Evolutionary conservation across 2,888 invertebrate species (phyloP).

Genomic region (Lasioglossum morio): DNA sequence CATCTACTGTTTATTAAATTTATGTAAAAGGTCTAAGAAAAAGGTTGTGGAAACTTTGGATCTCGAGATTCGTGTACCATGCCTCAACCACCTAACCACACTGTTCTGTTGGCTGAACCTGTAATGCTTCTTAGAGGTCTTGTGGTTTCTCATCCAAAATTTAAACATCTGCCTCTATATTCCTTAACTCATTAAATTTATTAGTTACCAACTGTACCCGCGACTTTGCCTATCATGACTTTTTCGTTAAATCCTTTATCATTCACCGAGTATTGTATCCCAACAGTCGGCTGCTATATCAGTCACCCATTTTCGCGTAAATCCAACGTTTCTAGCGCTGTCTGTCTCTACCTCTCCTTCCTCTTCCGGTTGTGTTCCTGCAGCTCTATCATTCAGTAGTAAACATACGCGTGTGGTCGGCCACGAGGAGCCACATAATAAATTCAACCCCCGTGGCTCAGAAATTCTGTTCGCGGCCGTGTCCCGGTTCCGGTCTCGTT

Average conservation of each 20-base stretch:
- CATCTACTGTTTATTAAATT: neutral
- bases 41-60: neutral
- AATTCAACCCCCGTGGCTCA: constrained; percentile 42
- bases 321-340: neutral
- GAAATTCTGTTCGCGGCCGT: constrained; percentile 30
- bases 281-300: neutral
- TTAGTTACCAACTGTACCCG: neutral
- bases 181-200: neutral
- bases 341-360: neutral
- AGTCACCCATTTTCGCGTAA: neutral
- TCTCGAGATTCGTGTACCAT: neutral
- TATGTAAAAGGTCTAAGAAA: neutral
- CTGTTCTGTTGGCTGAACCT: neutral
- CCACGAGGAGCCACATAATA: constrained; percentile 55
- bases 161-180: neutral
- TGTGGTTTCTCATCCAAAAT: neutral
- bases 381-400: constrained; percentile 59
- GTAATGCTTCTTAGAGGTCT: neutral
- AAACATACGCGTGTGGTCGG: constrained; percentile 61
- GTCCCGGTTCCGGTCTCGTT: constrained; percentile 24
- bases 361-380: neutral
- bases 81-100: neutral
- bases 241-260: neutral
- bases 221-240: too few species aligned
- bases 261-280: neutral